Evolutionary conservation across 2,113 vertebrate genomes (phyloP).

Genomic region (Rhinopomastus cyanomelas): DNA sequence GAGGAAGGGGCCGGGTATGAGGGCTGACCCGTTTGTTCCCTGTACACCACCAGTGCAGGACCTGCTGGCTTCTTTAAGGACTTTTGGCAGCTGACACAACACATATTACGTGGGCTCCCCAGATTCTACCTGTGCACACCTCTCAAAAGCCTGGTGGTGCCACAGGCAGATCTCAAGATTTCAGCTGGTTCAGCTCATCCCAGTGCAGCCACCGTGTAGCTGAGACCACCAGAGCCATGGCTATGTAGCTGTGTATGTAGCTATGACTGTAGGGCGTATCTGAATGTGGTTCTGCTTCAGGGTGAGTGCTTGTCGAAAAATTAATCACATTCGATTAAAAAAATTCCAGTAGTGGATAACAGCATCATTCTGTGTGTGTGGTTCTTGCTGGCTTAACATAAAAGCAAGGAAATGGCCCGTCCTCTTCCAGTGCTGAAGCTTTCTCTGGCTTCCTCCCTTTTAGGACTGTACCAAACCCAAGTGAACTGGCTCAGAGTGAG

Average conservation of each 20-base stretch:
- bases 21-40: accelerated
- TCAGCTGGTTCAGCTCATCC: background rate
- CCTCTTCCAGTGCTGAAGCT: background rate
- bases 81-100: background rate
- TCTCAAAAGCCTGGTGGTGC: accelerated
- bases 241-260: accelerated
- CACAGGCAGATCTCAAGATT: accelerated
- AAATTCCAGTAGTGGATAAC: background rate
- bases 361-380: background rate
- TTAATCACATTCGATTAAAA: background rate
- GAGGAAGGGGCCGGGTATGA: accelerated
- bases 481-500: background rate
- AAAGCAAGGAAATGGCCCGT: background rate
- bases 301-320: background rate
- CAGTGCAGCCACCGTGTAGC: background rate
- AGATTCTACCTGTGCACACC: accelerated
- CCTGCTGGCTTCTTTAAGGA: background rate
- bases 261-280: background rate
- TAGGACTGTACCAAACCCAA: accelerated
- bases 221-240: background rate
- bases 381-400: background rate
- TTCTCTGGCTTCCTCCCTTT: background rate
- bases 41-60: background rate
- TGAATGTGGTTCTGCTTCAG: background rate
- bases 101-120: accelerated